A percentile compares a stretch with the other conserved stretches of the same genome.
Evolutionary conservation across 2,888 invertebrate genomes (phyloP).

Genomic region (Chromoteleia sp.): DNA sequence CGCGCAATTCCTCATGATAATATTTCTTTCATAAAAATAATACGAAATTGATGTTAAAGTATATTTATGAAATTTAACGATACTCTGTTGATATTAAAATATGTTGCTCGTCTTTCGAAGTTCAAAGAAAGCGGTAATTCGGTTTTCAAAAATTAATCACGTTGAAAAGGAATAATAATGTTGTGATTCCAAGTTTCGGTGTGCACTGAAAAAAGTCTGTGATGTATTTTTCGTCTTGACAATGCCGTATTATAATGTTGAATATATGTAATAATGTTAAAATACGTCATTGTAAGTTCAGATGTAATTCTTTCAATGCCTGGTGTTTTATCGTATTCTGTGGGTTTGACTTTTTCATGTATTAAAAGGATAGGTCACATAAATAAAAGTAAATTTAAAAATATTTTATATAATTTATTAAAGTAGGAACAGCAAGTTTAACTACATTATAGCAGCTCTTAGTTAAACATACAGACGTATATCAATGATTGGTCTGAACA

Average conservation of each 20-base stretch:
- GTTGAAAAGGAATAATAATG: neutral
- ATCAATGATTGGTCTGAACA: conserved; percentile 26
- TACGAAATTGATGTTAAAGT: conserved; percentile 19
- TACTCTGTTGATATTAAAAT: neutral
- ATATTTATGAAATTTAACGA: conserved; percentile 15
- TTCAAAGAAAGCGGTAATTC: neutral
- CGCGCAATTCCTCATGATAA: conserved; percentile 5
- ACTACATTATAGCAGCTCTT: conserved; percentile 49
- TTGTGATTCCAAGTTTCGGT: neutral
- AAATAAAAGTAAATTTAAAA: conserved; percentile 61
- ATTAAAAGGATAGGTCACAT: conserved; percentile 48
- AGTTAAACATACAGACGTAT: conserved; percentile 36
- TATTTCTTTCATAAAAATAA: conserved; percentile 40
- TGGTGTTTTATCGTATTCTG: neutral
- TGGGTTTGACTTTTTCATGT: neutral
- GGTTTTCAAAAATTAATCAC: neutral
- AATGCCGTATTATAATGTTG: neutral
- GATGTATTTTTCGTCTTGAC: neutral
- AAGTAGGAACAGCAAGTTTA: conserved; percentile 63
- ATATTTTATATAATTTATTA: conserved; percentile 67
- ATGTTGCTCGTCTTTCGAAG: neutral
- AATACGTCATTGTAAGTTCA: neutral
- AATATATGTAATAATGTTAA: neutral
- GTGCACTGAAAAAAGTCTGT: too few species aligned
- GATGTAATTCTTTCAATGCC: neutral